These are phyloP conservation scores for Drosophila suboccidentalis DNA, from an alignment of 2,888 invertebrate genomes.

Conservation along the genomic window DNA sequence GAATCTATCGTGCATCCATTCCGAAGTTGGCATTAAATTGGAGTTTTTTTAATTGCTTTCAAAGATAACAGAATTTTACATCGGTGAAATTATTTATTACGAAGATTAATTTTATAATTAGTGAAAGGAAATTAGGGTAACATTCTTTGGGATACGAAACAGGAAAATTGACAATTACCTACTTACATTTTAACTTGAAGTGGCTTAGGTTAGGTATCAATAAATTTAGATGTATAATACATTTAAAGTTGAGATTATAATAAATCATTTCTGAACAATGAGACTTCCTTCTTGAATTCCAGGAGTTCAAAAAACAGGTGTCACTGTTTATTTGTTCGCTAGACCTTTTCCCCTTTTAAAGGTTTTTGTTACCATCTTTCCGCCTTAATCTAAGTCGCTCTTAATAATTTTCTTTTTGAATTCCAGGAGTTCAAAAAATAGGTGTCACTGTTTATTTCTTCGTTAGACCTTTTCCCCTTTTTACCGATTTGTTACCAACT, in stretches of 20 bases:
- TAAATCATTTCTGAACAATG: background rate
- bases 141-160: background rate
- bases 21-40: background rate
- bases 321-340: background rate
- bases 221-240: background rate
- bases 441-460: background rate
- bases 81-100: background rate
- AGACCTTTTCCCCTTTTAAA: slow-evolving; percentile 1
- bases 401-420: no score
- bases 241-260: background rate
- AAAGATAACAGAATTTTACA: background rate
- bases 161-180: background rate
- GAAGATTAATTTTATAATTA: background rate
- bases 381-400: no score
- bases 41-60: background rate
- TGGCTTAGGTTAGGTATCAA: background rate
- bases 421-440: background rate
- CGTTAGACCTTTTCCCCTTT: background rate
- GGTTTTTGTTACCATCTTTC: slow-evolving; percentile 13
- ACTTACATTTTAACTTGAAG: no score
- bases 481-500: slow-evolving; percentile 1
- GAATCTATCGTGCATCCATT: background rate
- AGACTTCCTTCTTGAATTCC: background rate
- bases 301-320: background rate
- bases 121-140: background rate